Base-by-base conservation (phyloP, 2,797 vertebrate genomes). In the Neomorphus geoffroyi region DNA sequence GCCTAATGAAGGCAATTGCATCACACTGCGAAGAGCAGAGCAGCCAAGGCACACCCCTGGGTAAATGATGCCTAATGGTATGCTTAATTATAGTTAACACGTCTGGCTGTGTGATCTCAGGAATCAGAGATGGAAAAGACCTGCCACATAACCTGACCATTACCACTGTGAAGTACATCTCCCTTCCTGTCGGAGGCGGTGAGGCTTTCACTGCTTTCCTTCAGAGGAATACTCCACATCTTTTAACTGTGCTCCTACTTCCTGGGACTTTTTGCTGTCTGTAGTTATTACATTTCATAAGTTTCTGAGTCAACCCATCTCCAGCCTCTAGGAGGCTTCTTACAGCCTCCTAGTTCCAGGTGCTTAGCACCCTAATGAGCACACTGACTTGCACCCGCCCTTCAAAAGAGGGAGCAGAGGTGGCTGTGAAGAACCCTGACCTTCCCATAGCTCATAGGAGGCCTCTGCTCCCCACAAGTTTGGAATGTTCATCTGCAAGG, bases 181-280 rank as follows among this genome's bases (percentile, higher is more conserved):
- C 24, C 35, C 56, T 88, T 92, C 82, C 83, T 86, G 60, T 41
- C 2, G 2, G 39, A 83, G 60, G 48, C 71, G 66, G 41, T 4
- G 65, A 78, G 35, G 65, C 54, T 96, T 96, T 88, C 93, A 81
- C 89, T 86, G 80, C 50, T 94, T 88, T 91, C 26, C 32, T 91
- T 54, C 1, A 0, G 65, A 80, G 48, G 43, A 74, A 30, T 3
- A 27, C 6, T 37, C 22, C 48, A 32, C 13, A 12, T 46, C 71
- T 67, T 51, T 90, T 82, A 61, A 69, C 58, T 28, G 5, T 0
- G 0, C 5, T 62, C 26, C 54, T 51, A 5, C 10, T 75, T 85
- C n/a, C 83, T 35, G 48, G n/a, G 65, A 45, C 24, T 32, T 80
- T 77, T 67, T 46, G 27, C 24, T 57, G 8, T 22, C n/a, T 80